A percentile compares a stretch with the other conserved stretches of the same genome.
These are phyloP conservation scores for Elysia crispata DNA, from an alignment of 2,888 invertebrate species.

Conservation along the genomic window DNA sequence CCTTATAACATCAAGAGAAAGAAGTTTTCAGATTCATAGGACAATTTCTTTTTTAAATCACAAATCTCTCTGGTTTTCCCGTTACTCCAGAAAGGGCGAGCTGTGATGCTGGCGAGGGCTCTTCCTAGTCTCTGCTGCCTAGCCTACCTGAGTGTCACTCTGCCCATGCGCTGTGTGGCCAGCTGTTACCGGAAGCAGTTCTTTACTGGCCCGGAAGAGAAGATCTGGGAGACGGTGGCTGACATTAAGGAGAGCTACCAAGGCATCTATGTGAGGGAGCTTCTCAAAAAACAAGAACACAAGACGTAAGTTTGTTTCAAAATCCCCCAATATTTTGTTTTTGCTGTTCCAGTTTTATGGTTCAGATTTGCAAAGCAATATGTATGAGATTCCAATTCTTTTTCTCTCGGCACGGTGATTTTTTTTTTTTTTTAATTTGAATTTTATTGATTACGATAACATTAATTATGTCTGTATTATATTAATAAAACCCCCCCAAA, in stretches of 20 bases:
- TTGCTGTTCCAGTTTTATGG: too few species aligned
- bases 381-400: too few species aligned
- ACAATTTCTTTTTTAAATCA: not conserved
- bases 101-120: conserved; percentile 45
- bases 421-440: too few species aligned
- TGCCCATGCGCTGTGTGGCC: conserved; percentile 54
- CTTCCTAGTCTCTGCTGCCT: conserved; percentile 60
- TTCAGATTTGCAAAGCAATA: too few species aligned
- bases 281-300: conserved; percentile 49
- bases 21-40: too few species aligned
- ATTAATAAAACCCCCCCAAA: too few species aligned
- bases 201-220: conserved; percentile 3
- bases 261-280: conserved; percentile 55
- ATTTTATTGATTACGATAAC: too few species aligned
- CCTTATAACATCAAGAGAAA: too few species aligned
- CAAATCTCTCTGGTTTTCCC: not conserved
- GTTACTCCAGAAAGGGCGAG: not conserved
- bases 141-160: conserved; percentile 58
- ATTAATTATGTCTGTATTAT: too few species aligned
- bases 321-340: too few species aligned
- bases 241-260: conserved; percentile 54
- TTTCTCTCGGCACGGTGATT: too few species aligned
- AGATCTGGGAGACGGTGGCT: conserved; percentile 46
- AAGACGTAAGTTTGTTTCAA: conserved; percentile 22
- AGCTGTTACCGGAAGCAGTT: conserved; percentile 47